Evolutionary conservation across 2,888 invertebrate genomes (phyloP), one percentile per base, ranked within the genome.

Genomic region (Hydriomena furcata): DNA sequence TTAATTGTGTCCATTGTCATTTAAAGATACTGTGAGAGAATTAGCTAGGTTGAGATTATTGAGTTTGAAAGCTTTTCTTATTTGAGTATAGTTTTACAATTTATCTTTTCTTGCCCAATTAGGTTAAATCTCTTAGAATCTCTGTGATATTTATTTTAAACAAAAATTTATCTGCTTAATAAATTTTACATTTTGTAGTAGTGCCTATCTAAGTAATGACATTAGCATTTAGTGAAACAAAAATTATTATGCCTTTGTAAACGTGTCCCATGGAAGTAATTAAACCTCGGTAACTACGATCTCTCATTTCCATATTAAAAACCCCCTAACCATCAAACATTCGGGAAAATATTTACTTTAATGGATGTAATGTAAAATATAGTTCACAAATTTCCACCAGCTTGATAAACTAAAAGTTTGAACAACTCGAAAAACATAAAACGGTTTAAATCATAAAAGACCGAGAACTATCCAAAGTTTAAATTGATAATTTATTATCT

Each of bases 201-300:
- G 17, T 17, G 4, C 2, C 2, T 17, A 5, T n/a, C 21, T 31
- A 17, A 6, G 23, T 10, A 24, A 58, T 66, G 70, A 46, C 66
- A 68, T 63, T 65, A 53, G 53, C 46, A 57, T 62, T 66, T 61
- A 60, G 48, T 50, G 48, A 28, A 49, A 55, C 56, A 57, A 63
- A 56, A 68, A 70, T 71, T 71, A 65, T 58, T 65, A 59, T 58
- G 68, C 57, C 70, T 73, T 72, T 66, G 57, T 60, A 47, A 58
- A 58, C 56, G 52, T 49, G 50, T 45, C 52, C 59, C 52, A 55
- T 61, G 53, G 52, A 57, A 45, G 58, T 61, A 54, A 52, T 52
- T 52, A 38, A 53, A 47, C 51, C 48, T 46, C 41, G 11, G 31
- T 24, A 52, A 50, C 42, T 54, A 45, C 49, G 38, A 52, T 42